Percentiles rank a stretch among this genome's conserved stretches.
phyloP scores from a whole-genome alignment of 2,113 vertebrate species.

The Phyllostomus hastatus region DNA sequence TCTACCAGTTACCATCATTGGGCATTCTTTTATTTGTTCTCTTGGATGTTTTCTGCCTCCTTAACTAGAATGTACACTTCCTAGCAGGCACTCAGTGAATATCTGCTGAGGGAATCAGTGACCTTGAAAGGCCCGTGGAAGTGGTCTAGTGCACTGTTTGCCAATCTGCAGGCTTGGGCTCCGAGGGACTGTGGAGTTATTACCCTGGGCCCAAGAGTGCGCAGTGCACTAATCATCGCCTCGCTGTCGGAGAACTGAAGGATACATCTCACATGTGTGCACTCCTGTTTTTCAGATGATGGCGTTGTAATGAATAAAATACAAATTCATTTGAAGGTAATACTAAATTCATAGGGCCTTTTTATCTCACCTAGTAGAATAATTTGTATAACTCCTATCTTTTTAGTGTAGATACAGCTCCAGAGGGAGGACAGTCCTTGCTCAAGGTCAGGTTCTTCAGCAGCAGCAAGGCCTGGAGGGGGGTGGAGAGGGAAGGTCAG shows the following conservation, averaged over 20 bases:
- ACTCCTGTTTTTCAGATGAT: not conserved
- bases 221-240: not conserved
- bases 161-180: not conserved
- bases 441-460: constrained; percentile 37
- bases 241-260: not conserved
- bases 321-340: not conserved
- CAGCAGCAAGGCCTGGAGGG: not conserved
- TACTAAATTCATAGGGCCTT: constrained; percentile 17
- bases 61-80: not conserved
- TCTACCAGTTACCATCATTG: not conserved
- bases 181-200: not conserved
- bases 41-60: constrained; percentile 25
- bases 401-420: not conserved
- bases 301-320: not conserved
- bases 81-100: not conserved
- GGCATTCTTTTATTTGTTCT: not conserved
- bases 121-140: not conserved
- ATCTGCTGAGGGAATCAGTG: constrained; percentile 22
- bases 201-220: not conserved
- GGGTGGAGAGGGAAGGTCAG: not conserved
- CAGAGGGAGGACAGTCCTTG: not conserved
- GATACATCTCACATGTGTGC: not conserved
- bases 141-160: not conserved
- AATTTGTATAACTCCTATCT: not conserved
- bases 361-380: not conserved